A percentile compares a stretch with the other conserved stretches of the same genome.
phyloP scores from a whole-genome alignment of 1,140 invertebrate species.

The Rhyacophila brunnea region DNA sequence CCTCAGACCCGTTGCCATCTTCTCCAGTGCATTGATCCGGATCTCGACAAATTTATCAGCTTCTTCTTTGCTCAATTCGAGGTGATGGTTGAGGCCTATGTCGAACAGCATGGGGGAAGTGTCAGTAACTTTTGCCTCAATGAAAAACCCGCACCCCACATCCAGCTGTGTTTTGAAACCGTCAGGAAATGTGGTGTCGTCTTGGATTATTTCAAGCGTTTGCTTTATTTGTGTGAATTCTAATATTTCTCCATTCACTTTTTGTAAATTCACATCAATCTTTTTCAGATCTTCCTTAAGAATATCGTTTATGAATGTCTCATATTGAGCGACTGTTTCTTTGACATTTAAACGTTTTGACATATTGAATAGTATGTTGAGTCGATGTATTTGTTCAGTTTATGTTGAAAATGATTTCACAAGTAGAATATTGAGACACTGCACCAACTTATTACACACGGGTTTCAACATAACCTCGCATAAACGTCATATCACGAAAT shows the following conservation, averaged over 20 bases:
- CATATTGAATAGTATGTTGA: slow-evolving; percentile 15
- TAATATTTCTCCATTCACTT: slow-evolving; percentile 65
- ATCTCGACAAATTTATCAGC: slow-evolving; percentile 69
- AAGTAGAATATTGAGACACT: too few species aligned
- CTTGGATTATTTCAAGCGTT: slow-evolving; percentile 58
- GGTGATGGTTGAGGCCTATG: slow-evolving; percentile 71
- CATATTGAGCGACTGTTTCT: slow-evolving; percentile 34
- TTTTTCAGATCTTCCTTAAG: slow-evolving; percentile 63
- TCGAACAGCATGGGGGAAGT: slow-evolving; percentile 69
- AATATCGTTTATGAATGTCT: slow-evolving; percentile 65
- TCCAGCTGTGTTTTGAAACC: slow-evolving; percentile 79
- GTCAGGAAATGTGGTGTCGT: slow-evolving; percentile 49
- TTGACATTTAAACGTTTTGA: slow-evolving; percentile 3
- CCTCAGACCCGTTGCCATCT: slow-evolving; percentile 60
- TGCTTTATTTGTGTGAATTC: slow-evolving; percentile 73
- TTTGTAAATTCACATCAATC: slow-evolving; percentile 60
- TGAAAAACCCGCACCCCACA: slow-evolving; percentile 73
- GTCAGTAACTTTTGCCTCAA: slow-evolving; percentile 69
- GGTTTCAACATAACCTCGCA: too few species aligned
- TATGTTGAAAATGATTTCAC: too few species aligned
- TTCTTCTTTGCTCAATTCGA: slow-evolving; percentile 72
- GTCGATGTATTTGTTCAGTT: too few species aligned
- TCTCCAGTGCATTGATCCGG: slow-evolving; percentile 64
- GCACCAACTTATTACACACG: too few species aligned
- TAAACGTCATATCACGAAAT: too few species aligned